Conservation (phyloP, 2,888 invertebrate genomes). For the Congeria kusceri region DNA sequence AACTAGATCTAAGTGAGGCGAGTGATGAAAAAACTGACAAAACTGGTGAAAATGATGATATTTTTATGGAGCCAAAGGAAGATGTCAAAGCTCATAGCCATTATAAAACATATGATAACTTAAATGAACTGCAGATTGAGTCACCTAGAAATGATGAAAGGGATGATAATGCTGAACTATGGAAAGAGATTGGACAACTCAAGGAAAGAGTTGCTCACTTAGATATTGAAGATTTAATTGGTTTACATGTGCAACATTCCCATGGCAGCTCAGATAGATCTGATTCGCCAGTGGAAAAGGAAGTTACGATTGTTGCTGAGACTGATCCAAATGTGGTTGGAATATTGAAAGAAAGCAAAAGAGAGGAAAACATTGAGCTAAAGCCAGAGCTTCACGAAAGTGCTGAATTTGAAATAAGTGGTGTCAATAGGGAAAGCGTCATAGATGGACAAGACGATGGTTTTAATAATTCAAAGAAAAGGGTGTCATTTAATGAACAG, state of each 20-base stretch:
- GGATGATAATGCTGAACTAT: slow-evolving; percentile 22
- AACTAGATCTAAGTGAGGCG: neutral
- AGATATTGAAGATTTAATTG: slow-evolving; percentile 1
- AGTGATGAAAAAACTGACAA: slow-evolving; percentile 1
- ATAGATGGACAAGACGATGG: slow-evolving; percentile 27
- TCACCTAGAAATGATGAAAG: slow-evolving; percentile 23
- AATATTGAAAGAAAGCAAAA: slow-evolving; percentile 60
- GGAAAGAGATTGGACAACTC: slow-evolving; percentile 43
- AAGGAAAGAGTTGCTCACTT: slow-evolving; percentile 39
- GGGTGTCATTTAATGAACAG: slow-evolving; percentile 73
- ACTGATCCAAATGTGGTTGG: slow-evolving; percentile 46
- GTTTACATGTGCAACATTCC: neutral
- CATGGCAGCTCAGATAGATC: neutral
- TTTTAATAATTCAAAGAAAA: slow-evolving; percentile 46
- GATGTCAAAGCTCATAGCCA: slow-evolving; percentile 29
- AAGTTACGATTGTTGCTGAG: slow-evolving; percentile 31
- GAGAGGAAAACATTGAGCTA: slow-evolving; percentile 22
- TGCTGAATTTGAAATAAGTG: slow-evolving; percentile 48
- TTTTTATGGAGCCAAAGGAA: slow-evolving; percentile 1
- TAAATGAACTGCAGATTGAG: slow-evolving; percentile 48
- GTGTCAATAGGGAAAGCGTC: slow-evolving; percentile 7
- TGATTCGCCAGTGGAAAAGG: slow-evolving; percentile 1
- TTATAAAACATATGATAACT: slow-evolving; percentile 50
- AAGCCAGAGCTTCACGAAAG: slow-evolving; percentile 41
- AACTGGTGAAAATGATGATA: slow-evolving; percentile 6